Percentiles rank a stretch among this genome's conserved stretches.
These are phyloP conservation scores for Cossypha caffra DNA, from an alignment of 2,797 vertebrate species.

Conservation along the genomic window DNA sequence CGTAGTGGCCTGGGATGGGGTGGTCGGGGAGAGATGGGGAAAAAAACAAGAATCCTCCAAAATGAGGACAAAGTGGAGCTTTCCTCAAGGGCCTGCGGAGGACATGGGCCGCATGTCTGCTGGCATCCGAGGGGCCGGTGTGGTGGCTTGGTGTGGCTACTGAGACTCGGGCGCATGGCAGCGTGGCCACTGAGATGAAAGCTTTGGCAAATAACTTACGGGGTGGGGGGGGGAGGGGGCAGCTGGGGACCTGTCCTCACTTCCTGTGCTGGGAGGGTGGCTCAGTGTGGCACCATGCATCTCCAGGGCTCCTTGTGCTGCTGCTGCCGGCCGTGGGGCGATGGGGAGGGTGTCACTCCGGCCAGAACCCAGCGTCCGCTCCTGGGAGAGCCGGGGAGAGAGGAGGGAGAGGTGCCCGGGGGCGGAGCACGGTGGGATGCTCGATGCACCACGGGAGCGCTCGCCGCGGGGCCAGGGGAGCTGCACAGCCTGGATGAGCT, in stretches of 20 bases:
- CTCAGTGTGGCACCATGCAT: background rate
- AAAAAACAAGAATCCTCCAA: constrained; percentile 60
- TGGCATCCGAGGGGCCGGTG: background rate
- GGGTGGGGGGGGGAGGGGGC: constrained; percentile 24
- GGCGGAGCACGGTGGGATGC: background rate
- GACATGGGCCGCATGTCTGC: background rate
- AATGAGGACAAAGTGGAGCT: constrained; percentile 63
- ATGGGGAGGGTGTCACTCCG: background rate
- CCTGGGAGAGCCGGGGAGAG: background rate
- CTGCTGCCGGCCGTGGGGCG: accelerated
- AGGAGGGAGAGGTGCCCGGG: background rate
- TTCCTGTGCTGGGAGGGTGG: background rate
- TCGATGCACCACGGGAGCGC: background rate
- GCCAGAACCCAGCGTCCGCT: background rate
- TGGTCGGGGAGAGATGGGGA: background rate
- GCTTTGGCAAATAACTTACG: constrained; percentile 84
- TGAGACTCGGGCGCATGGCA: background rate
- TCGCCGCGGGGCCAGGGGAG: accelerated
- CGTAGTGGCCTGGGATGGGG: background rate
- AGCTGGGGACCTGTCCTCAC: background rate
- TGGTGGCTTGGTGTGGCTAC: background rate
- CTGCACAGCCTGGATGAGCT: background rate
- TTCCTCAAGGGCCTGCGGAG: constrained; percentile 35
- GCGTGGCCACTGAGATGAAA: constrained; percentile 65
- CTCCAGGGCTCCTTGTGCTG: background rate